phyloP scores from a whole-genome alignment of 1,140 invertebrate genomes.

The Camponotus pennsylvanicus region DNA sequence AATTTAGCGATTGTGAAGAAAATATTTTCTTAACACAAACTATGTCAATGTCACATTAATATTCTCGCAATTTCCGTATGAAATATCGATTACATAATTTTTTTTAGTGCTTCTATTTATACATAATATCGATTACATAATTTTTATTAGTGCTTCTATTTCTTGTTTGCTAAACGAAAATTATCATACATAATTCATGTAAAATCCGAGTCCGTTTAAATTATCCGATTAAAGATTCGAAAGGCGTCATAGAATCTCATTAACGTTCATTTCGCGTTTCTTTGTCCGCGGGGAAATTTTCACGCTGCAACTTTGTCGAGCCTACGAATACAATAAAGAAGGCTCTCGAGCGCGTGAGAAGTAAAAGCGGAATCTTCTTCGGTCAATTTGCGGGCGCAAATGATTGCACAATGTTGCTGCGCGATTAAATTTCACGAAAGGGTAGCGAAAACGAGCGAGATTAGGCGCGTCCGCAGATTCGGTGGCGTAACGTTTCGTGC shows the following conservation, averaged over 20 bases:
- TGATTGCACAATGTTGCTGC: conserved; percentile 13
- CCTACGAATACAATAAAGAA: background rate
- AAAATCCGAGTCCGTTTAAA: background rate
- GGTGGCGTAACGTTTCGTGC: conserved; percentile 28
- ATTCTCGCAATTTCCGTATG: background rate
- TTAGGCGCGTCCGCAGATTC: conserved; percentile 43
- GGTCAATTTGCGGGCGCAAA: conserved; percentile 29
- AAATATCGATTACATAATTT: background rate
- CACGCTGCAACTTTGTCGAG: background rate
- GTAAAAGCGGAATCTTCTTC: conserved; percentile 36
- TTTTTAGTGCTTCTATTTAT: background rate
- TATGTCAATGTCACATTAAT: conserved; percentile 40
- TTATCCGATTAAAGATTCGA: conserved; percentile 5
- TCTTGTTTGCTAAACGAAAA: background rate
- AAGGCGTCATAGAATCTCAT: conserved; percentile 10
- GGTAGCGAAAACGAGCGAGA: background rate
- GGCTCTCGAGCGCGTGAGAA: conserved; percentile 43
- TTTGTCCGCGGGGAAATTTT: conserved; percentile 7
- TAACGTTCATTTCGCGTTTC: conserved; percentile 15
- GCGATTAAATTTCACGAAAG: conserved; percentile 18
- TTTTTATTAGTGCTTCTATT: background rate
- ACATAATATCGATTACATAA: background rate
- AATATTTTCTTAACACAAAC: conserved; percentile 4
- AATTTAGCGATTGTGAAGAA: background rate
- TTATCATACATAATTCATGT: background rate